These are phyloP conservation scores for Sternarchorhynchus goeldii DNA, from an alignment of 2,797 vertebrate species.

Conservation along the genomic window DNA sequence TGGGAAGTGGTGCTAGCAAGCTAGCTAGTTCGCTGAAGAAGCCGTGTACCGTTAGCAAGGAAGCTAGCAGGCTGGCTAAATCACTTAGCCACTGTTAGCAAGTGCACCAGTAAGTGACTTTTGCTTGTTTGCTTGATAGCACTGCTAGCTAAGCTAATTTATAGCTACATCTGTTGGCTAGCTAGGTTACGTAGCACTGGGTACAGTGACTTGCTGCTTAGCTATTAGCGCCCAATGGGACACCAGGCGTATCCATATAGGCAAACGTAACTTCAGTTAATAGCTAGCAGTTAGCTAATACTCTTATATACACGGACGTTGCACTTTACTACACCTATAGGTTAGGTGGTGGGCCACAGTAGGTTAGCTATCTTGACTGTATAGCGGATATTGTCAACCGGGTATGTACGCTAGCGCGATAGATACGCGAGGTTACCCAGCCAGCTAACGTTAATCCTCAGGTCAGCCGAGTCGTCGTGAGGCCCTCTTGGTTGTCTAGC, in stretches of 20 bases:
- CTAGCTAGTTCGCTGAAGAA: neutral
- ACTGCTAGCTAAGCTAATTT: neutral
- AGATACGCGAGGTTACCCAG: neutral
- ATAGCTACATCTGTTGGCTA: neutral
- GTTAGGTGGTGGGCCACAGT: too few relatives aligned
- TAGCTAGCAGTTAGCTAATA: too few relatives aligned
- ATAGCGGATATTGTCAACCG: too few relatives aligned
- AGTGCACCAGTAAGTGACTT: too few relatives aligned
- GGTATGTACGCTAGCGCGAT: too few relatives aligned
- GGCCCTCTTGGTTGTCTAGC: slow-evolving; percentile 38
- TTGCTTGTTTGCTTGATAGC: neutral
- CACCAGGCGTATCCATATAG: slow-evolving; percentile 17
- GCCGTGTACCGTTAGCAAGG: slow-evolving; percentile 4
- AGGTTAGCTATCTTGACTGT: too few relatives aligned
- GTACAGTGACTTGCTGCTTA: neutral
- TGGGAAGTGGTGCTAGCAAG: slow-evolving; percentile 55
- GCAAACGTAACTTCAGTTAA: neutral
- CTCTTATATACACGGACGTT: neutral
- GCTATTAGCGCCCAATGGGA: neutral
- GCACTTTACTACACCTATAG: neutral
- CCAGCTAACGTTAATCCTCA: slow-evolving; percentile 52
- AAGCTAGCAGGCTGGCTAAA: slow-evolving; percentile 48
- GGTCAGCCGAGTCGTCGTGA: slow-evolving; percentile 28
- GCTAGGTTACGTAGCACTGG: neutral
- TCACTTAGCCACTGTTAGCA: neutral